These are phyloP conservation scores for Tragopan temminckii DNA, from an alignment of 2,797 vertebrate species.

Conservation along the genomic window DNA sequence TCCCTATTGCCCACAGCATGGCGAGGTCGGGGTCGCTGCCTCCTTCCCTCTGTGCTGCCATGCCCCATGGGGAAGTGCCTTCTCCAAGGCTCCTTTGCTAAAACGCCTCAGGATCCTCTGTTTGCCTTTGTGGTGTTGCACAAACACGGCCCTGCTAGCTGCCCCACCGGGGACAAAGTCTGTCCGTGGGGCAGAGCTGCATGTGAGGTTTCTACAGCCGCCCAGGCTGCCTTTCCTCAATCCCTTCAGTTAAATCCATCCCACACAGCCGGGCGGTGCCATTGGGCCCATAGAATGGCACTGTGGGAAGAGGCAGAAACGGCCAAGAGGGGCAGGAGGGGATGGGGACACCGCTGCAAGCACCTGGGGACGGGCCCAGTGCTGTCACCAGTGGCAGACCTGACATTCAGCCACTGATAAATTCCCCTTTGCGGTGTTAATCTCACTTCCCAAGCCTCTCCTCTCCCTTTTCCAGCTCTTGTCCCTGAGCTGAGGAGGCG, in stretches of 20 bases:
- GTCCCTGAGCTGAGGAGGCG: background rate
- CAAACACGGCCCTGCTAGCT: background rate
- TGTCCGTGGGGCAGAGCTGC: background rate
- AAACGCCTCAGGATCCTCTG: background rate
- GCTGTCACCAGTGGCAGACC: fast-evolving
- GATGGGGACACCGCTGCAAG: background rate
- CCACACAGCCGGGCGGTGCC: background rate
- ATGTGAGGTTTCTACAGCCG: fast-evolving
- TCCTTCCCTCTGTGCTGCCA: background rate
- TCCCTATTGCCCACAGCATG: fast-evolving
- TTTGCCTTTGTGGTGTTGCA: background rate
- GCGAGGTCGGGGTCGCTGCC: fast-evolving
- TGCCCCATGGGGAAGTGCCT: background rate
- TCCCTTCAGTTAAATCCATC: background rate
- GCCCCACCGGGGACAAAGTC: background rate
- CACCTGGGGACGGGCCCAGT: background rate
- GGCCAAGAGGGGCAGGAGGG: background rate
- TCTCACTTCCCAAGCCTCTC: background rate
- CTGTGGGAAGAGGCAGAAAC: background rate
- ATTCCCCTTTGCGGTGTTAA: background rate
- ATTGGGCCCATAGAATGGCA: background rate
- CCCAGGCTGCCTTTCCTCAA: background rate
- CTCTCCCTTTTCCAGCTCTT: background rate
- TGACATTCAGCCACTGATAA: background rate
- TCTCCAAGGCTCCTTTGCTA: background rate